Evolutionary conservation across 2,113 vertebrate species (phyloP).

Genomic region (Rhinichthys klamathensis): DNA sequence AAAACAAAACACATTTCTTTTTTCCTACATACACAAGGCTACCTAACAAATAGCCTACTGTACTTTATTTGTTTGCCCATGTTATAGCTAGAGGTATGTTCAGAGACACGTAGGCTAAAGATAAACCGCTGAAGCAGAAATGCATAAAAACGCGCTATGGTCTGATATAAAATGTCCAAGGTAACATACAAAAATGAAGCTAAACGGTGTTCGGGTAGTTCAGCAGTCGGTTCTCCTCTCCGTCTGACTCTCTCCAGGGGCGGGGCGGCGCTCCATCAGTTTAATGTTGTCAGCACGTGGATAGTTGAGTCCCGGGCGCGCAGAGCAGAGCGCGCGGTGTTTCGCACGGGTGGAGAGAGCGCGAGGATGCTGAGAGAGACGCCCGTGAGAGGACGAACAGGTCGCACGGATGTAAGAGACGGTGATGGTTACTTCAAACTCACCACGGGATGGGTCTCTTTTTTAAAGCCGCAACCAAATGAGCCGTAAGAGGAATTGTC

Average conservation of each 20-base stretch:
- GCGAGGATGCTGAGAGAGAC: slow-evolving; percentile 66
- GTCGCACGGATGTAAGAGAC: slow-evolving; percentile 57
- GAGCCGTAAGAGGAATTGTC: slow-evolving; percentile 15
- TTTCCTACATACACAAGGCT: neutral
- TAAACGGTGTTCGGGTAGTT: slow-evolving; percentile 10
- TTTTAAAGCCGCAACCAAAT: neutral
- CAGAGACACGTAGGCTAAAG: neutral
- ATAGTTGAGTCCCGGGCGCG: slow-evolving; percentile 67
- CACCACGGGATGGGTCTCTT: slow-evolving; percentile 25
- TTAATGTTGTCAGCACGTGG: slow-evolving; percentile 72
- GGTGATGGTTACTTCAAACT: slow-evolving; percentile 14
- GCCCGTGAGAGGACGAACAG: slow-evolving; percentile 65
- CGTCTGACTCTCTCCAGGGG: slow-evolving; percentile 51
- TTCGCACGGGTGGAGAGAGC: slow-evolving; percentile 55
- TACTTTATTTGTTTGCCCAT: neutral
- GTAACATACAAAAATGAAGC: neutral
- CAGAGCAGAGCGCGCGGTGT: slow-evolving; percentile 63
- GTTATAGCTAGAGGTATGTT: neutral
- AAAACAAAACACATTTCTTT: neutral
- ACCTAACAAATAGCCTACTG: neutral
- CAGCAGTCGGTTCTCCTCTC: neutral
- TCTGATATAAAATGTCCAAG: neutral
- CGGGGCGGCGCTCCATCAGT: slow-evolving; percentile 60
- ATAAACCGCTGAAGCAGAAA: neutral
- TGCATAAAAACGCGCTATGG: neutral